Evolutionary conservation across 2,888 invertebrate genomes (phyloP).

Genomic region (Abscondita cerata): DNA sequence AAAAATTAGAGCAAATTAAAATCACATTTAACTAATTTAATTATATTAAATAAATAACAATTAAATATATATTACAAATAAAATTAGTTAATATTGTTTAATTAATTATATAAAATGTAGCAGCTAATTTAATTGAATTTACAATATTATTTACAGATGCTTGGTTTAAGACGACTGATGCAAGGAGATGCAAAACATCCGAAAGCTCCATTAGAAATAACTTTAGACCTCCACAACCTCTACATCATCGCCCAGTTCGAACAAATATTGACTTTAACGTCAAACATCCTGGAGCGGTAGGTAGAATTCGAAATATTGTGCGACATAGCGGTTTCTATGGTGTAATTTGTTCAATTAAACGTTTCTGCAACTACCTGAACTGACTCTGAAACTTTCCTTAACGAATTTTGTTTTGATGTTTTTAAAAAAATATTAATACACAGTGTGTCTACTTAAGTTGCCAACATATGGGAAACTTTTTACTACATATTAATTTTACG

Average conservation of each 20-base stretch:
- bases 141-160: slow-evolving; percentile 67
- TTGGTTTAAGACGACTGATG: slow-evolving; percentile 83
- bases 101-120: neutral
- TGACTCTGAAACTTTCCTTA: too few relatives aligned
- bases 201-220: slow-evolving; percentile 92
- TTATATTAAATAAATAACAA: too few relatives aligned
- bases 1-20: too few relatives aligned
- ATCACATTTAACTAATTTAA: too few relatives aligned
- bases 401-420: too few relatives aligned
- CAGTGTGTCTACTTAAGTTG: too few relatives aligned
- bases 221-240: slow-evolving; percentile 90
- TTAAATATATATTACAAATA: too few relatives aligned
- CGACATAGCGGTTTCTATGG: neutral
- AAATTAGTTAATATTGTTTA: neutral
- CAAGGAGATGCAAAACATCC: slow-evolving; percentile 87
- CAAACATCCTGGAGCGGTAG: slow-evolving; percentile 68
- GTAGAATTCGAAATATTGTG: slow-evolving; percentile 31
- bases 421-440: too few relatives aligned
- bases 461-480: too few relatives aligned
- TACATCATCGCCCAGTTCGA: slow-evolving; percentile 92
- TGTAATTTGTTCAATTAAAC: too few relatives aligned
- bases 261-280: slow-evolving; percentile 96
- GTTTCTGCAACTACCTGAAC: too few relatives aligned
- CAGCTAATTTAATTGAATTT: neutral
- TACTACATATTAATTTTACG: too few relatives aligned